Conservation (phyloP, 2,113 vertebrate genomes). For the Dissostichus mawsoni region DNA sequence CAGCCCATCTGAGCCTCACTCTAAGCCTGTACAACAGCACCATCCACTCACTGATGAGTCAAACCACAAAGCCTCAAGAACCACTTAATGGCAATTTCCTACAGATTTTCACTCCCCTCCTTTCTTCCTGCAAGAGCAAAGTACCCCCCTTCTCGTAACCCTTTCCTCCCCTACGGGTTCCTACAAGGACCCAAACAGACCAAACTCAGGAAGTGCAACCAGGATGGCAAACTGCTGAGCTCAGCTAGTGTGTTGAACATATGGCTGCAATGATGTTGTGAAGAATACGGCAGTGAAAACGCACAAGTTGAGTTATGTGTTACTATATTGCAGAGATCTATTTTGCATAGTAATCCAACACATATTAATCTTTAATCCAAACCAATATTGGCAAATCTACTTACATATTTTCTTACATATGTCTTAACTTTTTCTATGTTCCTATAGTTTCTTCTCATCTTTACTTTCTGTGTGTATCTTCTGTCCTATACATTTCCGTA, state of each 20-base stretch:
- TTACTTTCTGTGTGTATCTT: constrained; percentile 9
- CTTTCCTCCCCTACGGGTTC: constrained; percentile 41
- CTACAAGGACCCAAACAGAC: constrained; percentile 56
- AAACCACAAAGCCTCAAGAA: constrained; percentile 81
- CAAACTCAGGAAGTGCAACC: constrained; percentile 61
- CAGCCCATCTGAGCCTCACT: constrained; percentile 42
- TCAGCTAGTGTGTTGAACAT: constrained; percentile 68
- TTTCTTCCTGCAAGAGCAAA: constrained; percentile 68
- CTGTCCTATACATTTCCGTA: neutral
- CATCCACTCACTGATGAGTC: constrained; percentile 74
- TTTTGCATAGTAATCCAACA: neutral
- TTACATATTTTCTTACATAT: neutral
- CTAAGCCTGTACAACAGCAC: constrained; percentile 60
- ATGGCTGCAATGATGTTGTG: constrained; percentile 44
- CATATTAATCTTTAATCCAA: neutral
- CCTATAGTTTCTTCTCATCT: neutral
- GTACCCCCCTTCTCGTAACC: constrained; percentile 3
- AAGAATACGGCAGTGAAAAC: neutral
- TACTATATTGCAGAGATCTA: neutral
- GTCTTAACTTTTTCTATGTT: neutral
- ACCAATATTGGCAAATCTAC: neutral
- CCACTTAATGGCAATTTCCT: constrained; percentile 82
- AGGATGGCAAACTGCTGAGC: constrained; percentile 60
- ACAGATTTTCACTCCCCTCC: constrained; percentile 61
- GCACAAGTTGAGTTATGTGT: neutral